A percentile compares a stretch with the other conserved stretches of the same genome.
phyloP scores from a whole-genome alignment of 2,888 invertebrate genomes.

The Stramonita haemastoma region DNA sequence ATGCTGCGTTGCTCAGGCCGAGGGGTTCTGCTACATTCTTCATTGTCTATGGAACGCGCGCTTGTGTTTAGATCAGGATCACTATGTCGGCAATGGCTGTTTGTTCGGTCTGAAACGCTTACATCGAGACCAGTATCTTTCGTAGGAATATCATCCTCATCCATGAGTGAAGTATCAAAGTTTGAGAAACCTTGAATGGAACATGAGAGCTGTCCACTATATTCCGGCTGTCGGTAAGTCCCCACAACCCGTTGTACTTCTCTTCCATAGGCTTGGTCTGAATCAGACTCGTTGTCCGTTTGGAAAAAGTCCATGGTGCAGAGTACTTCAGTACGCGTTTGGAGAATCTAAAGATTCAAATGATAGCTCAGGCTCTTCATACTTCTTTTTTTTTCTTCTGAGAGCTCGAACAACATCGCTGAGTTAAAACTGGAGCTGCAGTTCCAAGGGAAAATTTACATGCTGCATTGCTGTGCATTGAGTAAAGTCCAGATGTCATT shows the following conservation, averaged over 20 bases:
- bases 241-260: not conserved
- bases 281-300: conserved; percentile 16
- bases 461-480: no score
- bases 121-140: conserved; percentile 18
- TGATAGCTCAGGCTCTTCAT: no score
- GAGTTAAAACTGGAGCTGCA: no score
- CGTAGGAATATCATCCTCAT: conserved; percentile 35
- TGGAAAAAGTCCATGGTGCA: conserved; percentile 1
- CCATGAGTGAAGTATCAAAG: not conserved
- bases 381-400: no score
- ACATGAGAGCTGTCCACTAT: conserved; percentile 2
- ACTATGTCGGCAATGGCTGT: not conserved
- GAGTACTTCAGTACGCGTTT: no score
- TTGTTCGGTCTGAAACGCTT: not conserved
- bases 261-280: not conserved
- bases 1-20: not conserved
- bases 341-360: no score
- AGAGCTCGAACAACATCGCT: no score
- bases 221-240: not conserved
- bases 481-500: no score
- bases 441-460: no score
- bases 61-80: not conserved
- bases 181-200: conserved; percentile 22
- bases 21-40: not conserved
- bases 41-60: not conserved